Percentiles rank a stretch among this genome's conserved stretches.
Evolutionary conservation across 2,888 invertebrate genomes (phyloP).

Genomic region (Cryptocephalus moraei): DNA sequence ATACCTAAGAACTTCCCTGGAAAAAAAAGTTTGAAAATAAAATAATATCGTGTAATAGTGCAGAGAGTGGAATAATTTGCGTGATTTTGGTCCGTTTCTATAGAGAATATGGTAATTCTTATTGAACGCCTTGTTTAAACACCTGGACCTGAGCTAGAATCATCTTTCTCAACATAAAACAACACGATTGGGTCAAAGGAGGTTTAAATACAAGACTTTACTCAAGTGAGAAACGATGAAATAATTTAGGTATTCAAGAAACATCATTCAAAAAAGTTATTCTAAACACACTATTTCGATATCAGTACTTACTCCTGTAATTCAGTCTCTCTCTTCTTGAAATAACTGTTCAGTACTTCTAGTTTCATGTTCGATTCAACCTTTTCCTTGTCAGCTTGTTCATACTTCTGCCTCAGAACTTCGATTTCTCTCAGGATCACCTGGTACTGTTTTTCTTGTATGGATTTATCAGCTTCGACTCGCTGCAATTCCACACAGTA

Average conservation of each 20-base stretch:
- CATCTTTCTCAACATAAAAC: too few species aligned
- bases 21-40: constrained; percentile 17
- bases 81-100: too few species aligned
- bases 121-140: too few species aligned
- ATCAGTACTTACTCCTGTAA: constrained; percentile 62
- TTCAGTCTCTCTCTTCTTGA: constrained; percentile 81
- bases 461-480: constrained; percentile 38
- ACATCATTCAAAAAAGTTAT: neutral
- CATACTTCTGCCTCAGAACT: constrained; percentile 46
- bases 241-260: neutral
- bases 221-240: neutral
- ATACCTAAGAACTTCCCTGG: constrained; percentile 63
- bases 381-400: constrained; percentile 58
- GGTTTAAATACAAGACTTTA: too few species aligned
- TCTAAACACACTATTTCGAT: neutral
- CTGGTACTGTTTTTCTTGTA: constrained; percentile 38
- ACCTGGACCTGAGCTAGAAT: too few species aligned
- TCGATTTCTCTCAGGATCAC: constrained; percentile 43
- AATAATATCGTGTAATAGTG: too few species aligned
- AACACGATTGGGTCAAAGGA: too few species aligned
- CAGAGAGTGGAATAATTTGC: too few species aligned
- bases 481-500: constrained; percentile 36
- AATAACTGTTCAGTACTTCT: constrained; percentile 79
- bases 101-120: too few species aligned
- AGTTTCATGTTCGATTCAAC: constrained; percentile 73